Base-by-base conservation (phyloP, 2,888 invertebrate genomes). In the Noctua pronuba region DNA sequence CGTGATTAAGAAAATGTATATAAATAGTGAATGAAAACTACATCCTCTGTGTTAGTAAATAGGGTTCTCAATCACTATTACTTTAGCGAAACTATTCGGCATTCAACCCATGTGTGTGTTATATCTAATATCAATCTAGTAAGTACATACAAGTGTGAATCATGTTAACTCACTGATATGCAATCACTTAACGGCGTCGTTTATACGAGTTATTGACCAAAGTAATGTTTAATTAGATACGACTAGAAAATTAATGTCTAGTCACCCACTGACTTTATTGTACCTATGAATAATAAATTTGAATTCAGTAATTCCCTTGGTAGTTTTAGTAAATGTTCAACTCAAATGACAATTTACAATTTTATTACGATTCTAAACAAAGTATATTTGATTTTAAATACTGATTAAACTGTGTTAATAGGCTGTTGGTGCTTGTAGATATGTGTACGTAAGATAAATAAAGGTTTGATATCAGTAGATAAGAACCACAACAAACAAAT, bases 401-500 rank as follows among this genome's bases (percentile, higher is more conserved):
- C 82, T 75, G 71, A 68, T 81, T 85, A 75, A 76, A 83, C 52
- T 72, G 64, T 75, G 85, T 80, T 72, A 85, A 85, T 75, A 72
- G 64, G 81, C 76, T 83, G 68, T 73, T 84, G 52, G 68, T 70
- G 72, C 85, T 82, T 72, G 55, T 75, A 74, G 70, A 80, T 80
- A 82, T 71, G 21, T 38, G 31, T 35, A 62, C 21, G 35, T 62
- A 46, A 79, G 80, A 28, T 85, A 85, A 85, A 80, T 72, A 75
- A 80, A 85, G 67, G 52, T 69, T 85, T 72, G 71, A 74, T 83
- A 83, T 83, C 82, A 80, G 75, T 28, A 85, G 82, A 83, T 83
- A 83, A 83, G 76, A 76, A 81, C 55, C 76, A 85, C 28, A 83
- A 83, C 85, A 83, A 85, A 83, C 73, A 85, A 73, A 85, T 85